Evolutionary conservation across 2,888 invertebrate species (phyloP).

Genomic region (Eupithecia insigniata): DNA sequence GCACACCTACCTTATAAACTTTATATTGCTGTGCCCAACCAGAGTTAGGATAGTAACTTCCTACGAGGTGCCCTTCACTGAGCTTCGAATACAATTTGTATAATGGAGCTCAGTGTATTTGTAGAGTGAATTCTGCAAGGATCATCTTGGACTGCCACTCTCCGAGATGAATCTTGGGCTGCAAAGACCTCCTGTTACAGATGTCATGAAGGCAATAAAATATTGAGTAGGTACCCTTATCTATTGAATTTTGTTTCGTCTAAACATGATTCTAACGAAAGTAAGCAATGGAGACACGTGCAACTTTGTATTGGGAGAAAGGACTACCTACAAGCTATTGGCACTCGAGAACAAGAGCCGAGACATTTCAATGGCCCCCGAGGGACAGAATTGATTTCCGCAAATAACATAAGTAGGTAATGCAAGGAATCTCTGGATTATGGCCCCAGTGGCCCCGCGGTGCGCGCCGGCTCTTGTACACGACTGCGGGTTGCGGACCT

Average conservation of each 20-base stretch:
- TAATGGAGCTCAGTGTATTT: no score
- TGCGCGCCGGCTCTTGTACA: conserved; percentile 19
- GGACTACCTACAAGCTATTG: neutral
- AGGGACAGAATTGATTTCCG: conserved; percentile 39
- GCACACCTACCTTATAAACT: no score
- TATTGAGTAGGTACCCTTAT: neutral
- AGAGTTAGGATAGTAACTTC: no score
- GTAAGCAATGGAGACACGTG: neutral
- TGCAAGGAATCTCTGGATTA: conserved; percentile 43
- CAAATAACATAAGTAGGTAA: conserved; percentile 47
- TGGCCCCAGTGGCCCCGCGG: conserved; percentile 24
- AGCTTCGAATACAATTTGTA: no score
- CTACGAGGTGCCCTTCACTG: no score
- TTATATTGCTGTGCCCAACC: no score
- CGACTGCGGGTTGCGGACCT: conserved; percentile 8
- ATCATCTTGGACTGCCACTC: no score
- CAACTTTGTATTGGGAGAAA: neutral
- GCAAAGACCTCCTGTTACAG: neutral
- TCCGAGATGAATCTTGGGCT: no score
- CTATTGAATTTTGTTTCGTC: neutral
- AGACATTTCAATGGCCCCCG: conserved; percentile 31
- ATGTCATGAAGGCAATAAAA: neutral
- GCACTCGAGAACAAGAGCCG: conserved; percentile 18
- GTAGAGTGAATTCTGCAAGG: no score
- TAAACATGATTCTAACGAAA: neutral